Conservation (phyloP, 2,113 vertebrate species). For the Noturus placidus region DNA sequence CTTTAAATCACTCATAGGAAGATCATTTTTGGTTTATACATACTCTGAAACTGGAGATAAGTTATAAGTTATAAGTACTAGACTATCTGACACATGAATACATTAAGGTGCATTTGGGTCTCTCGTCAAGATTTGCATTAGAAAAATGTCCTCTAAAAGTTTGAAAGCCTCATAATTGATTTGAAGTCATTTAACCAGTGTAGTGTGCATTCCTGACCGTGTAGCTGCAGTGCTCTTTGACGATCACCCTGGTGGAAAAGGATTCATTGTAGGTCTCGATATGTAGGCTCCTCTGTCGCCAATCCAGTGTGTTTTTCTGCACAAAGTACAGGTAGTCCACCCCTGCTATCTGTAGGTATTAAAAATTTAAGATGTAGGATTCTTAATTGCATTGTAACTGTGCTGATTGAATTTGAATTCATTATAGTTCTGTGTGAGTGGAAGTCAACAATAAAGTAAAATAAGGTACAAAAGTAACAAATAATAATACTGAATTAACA, state of each 20-base stretch:
- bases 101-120: background rate
- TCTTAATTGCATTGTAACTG: background rate
- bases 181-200: background rate
- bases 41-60: background rate
- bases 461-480: background rate
- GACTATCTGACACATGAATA: background rate
- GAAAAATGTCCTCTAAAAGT: background rate
- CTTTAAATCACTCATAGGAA: background rate
- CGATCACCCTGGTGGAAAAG: slow-evolving; percentile 87
- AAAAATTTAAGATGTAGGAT: background rate
- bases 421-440: background rate
- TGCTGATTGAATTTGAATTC: background rate
- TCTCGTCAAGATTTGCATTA: background rate
- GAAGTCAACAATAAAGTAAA: background rate
- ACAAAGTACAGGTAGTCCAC: slow-evolving; percentile 94
- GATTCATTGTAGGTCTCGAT: slow-evolving; percentile 94
- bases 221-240: slow-evolving; percentile 88
- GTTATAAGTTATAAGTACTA: background rate
- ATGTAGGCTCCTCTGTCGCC: slow-evolving; percentile 84
- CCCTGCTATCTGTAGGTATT: slow-evolving; percentile 82
- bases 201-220: slow-evolving; percentile 73
- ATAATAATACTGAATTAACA: background rate
- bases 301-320: slow-evolving; percentile 91
- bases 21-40: background rate
- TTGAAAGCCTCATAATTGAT: background rate